Conservation (phyloP, 2,797 vertebrate species). For the Pipistrellus nathusii region DNA sequence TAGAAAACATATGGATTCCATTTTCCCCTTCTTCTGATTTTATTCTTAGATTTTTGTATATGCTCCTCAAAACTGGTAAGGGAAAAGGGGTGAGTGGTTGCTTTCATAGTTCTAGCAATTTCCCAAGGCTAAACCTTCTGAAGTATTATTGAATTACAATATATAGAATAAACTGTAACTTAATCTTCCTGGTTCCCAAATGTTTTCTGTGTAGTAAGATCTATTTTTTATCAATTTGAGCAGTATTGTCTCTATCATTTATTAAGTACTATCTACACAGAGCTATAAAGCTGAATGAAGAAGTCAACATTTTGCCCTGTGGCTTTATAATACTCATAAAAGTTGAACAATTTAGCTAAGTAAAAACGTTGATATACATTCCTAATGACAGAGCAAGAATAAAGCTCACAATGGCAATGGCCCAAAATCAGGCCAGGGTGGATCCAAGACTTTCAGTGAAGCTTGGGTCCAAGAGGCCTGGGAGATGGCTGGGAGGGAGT, state of each 20-base stretch:
- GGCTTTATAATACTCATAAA: constrained; percentile 71
- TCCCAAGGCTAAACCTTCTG: constrained; percentile 53
- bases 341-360: constrained; percentile 27
- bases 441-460: neutral
- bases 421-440: neutral
- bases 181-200: neutral
- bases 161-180: constrained; percentile 9
- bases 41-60: constrained; percentile 67
- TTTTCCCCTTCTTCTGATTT: constrained; percentile 57
- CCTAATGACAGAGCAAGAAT: neutral
- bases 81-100: neutral
- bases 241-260: constrained; percentile 45
- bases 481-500: neutral
- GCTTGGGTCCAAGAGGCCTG: neutral
- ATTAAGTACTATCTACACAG: constrained; percentile 42
- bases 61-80: constrained; percentile 54
- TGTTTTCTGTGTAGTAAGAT: neutral
- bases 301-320: constrained; percentile 36
- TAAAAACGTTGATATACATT: neutral
- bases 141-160: constrained; percentile 1
- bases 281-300: constrained; percentile 63
- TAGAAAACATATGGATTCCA: constrained; percentile 60
- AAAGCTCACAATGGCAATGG: neutral
- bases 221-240: constrained; percentile 59
- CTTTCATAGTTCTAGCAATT: constrained; percentile 55